Evolutionary conservation across 2,113 vertebrate species (phyloP).

Genomic region (zebrafish (Danio rerio)): GRCz12tu NC_133176.1:46970501-46971000

Average conservation of each 20-base stretch:
- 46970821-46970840: not conserved
- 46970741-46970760: not conserved
- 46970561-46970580: too few species aligned
- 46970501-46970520: too few species aligned
- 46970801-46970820: not conserved
- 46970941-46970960: constrained; percentile 11
- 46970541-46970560: too few species aligned
- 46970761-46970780: not conserved
- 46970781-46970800: not conserved
- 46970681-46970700: too few species aligned
- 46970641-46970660: too few species aligned
- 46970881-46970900: constrained; percentile 8
- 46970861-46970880: constrained; percentile 36
- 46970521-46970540: too few species aligned
- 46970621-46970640: too few species aligned
- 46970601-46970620: too few species aligned
- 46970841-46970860: constrained; percentile 34
- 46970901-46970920: not conserved
- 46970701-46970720: too few species aligned
- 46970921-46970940: constrained; percentile 40
- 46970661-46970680: too few species aligned
- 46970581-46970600: too few species aligned
- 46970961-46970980: not conserved
- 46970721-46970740: constrained; percentile 24
- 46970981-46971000: not conserved